Conservation (phyloP, 2,113 vertebrate species). For the Cryptomyrus ogoouensis region DNA sequence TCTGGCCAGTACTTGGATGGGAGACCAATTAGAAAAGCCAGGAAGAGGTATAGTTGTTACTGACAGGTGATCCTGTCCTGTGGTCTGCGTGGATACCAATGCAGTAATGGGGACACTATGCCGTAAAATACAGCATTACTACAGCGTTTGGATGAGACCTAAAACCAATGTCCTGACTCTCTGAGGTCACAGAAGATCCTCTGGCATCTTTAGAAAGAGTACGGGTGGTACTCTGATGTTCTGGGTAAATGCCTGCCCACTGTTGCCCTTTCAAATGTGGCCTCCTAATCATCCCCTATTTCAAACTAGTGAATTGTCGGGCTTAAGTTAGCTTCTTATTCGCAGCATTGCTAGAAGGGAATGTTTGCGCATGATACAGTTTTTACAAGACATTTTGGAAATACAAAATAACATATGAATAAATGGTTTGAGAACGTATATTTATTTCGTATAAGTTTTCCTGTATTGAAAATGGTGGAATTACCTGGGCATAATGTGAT, state of each 20-base stretch:
- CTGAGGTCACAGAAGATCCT: background rate
- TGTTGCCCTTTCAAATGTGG: background rate
- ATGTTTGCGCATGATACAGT: too few species aligned
- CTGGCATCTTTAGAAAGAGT: too few species aligned
- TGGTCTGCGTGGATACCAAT: background rate
- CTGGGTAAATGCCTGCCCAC: too few species aligned
- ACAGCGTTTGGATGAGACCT: background rate
- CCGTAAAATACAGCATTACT: background rate
- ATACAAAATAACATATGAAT: too few species aligned
- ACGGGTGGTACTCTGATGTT: too few species aligned
- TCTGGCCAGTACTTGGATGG: background rate
- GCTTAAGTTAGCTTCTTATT: too few species aligned
- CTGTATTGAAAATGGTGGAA: too few species aligned
- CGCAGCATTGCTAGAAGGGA: too few species aligned
- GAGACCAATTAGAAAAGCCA: background rate
- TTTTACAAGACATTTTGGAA: too few species aligned
- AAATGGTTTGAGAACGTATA: too few species aligned
- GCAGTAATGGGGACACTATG: background rate
- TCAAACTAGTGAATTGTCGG: background rate
- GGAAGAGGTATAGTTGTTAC: background rate
- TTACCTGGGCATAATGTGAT: too few species aligned
- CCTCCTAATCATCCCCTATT: background rate
- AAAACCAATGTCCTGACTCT: background rate
- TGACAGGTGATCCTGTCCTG: background rate
- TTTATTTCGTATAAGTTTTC: too few species aligned